Evolutionary conservation across 1,140 invertebrate species (phyloP), one percentile per base, ranked within the genome.

Genomic region (Trissolcus basalis): DNA sequence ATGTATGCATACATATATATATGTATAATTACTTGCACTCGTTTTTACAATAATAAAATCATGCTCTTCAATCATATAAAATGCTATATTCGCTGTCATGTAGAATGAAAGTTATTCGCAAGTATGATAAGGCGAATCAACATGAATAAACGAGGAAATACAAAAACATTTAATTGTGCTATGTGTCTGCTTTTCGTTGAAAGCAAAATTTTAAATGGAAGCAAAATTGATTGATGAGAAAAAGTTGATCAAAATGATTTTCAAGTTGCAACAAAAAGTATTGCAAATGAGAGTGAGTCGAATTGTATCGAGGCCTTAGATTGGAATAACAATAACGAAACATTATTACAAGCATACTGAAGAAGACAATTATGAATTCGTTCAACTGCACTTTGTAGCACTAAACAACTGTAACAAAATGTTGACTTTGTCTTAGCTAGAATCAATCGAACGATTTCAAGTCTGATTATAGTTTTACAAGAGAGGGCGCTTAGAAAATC

Each of bases 51-150:
- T 35, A 5, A 35, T 39, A 39, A 11, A 9, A 9, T 39, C n/a
- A 11, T n/a, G n/a, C 36, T 11, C 3, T 44, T 64, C 35, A 14
- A 44, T 55, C 61, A 16, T 43, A 50, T 48, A 56, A 63, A 59
- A 77, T 67, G 51, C n/a, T 55, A 71, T 50, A 69, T 76, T 54
- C 55, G 75, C 55, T 80, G 68, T 63, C 47, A 13, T 61, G 15
- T 49, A 48, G 44, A 53, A 71, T 55, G 32, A 64, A 59, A 54
- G 12, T 11, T 59, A 53, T 39, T 54, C 32, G 14, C 19, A 27
- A 39, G 3, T 4, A 11, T 39, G 3, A 39, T 4, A n/a, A 39
- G 36, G 9, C n/a, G n/a, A 11, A 39, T 11, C n/a, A 39, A 39
- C 36, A 11, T n/a, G 3, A 39, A 9, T 44, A 54, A 56, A 19